phyloP scores from a whole-genome alignment of 2,113 vertebrate species.

The Gallinago undulata region DNA sequence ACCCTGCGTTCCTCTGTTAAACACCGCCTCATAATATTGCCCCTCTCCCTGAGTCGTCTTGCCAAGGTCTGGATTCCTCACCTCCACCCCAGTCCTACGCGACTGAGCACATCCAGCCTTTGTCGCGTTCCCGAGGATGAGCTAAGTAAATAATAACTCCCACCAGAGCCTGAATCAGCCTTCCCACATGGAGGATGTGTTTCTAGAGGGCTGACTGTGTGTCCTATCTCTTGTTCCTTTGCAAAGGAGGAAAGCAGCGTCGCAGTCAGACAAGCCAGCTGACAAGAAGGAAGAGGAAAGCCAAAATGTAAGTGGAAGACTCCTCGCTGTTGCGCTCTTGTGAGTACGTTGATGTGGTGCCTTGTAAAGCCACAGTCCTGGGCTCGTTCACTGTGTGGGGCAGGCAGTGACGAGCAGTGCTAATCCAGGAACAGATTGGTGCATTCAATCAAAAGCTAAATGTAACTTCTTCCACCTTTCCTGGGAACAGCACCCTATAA shows the following conservation, averaged over 20 bases:
- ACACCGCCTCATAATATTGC: not conserved
- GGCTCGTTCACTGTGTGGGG: not conserved
- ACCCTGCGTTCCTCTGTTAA: not conserved
- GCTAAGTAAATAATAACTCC: not conserved
- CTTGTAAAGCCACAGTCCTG: not conserved
- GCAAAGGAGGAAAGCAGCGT: conserved; percentile 94
- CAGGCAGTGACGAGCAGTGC: not conserved
- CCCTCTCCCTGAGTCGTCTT: not conserved
- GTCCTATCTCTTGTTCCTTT: conserved; percentile 12
- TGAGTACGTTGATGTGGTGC: not conserved
- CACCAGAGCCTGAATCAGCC: not conserved
- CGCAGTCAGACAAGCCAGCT: conserved; percentile 92
- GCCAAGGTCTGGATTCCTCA: not conserved
- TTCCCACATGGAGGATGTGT: not conserved
- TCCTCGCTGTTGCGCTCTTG: not conserved
- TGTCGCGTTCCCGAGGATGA: not conserved
- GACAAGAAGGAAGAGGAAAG: conserved; percentile 91
- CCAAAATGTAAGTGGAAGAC: conserved; percentile 86
- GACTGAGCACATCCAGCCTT: not conserved
- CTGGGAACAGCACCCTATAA: not conserved
- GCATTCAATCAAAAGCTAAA: not conserved
- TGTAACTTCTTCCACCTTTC: not conserved
- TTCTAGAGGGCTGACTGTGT: not conserved
- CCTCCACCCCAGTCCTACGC: not conserved
- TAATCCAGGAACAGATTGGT: not conserved